Percentiles rank a stretch among this genome's conserved stretches.
These are phyloP conservation scores for Craterocephalus amniculus DNA, from an alignment of 2,797 vertebrate species.

Conservation along the genomic window DNA sequence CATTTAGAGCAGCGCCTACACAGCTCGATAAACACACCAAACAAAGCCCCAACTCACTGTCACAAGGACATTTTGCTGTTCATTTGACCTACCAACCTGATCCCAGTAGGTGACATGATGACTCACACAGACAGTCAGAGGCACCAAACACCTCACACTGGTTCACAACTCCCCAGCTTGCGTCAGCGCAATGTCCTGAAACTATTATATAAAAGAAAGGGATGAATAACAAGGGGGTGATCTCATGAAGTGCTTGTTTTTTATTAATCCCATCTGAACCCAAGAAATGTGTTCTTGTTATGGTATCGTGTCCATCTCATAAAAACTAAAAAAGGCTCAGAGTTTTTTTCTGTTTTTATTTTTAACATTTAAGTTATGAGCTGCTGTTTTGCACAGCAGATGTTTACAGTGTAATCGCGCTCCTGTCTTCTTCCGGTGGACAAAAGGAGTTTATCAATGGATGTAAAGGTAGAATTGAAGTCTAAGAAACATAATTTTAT, in stretches of 20 bases:
- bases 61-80: constrained; percentile 66
- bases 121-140: constrained; percentile 60
- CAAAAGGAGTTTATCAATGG: no score
- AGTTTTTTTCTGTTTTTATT: no score
- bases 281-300: not conserved
- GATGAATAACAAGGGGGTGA: constrained; percentile 42
- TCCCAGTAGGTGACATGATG: constrained; percentile 62
- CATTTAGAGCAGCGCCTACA: constrained; percentile 15
- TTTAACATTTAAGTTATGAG: not conserved
- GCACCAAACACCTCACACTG: constrained; percentile 52
- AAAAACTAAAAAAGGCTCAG: not conserved
- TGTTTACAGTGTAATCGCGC: no score
- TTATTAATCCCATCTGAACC: constrained; percentile 11
- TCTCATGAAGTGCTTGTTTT: not conserved
- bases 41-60: constrained; percentile 40
- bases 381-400: no score
- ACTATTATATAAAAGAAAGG: constrained; percentile 51
- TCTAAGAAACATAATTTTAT: no score
- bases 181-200: constrained; percentile 53
- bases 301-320: no score
- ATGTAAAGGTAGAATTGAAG: no score
- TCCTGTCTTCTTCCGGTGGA: no score
- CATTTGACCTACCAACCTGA: constrained; percentile 67
- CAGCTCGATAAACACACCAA: constrained; percentile 13
- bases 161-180: constrained; percentile 59